Base-by-base conservation (phyloP, 2,797 vertebrate genomes). In the Miichthys miiuy region DNA sequence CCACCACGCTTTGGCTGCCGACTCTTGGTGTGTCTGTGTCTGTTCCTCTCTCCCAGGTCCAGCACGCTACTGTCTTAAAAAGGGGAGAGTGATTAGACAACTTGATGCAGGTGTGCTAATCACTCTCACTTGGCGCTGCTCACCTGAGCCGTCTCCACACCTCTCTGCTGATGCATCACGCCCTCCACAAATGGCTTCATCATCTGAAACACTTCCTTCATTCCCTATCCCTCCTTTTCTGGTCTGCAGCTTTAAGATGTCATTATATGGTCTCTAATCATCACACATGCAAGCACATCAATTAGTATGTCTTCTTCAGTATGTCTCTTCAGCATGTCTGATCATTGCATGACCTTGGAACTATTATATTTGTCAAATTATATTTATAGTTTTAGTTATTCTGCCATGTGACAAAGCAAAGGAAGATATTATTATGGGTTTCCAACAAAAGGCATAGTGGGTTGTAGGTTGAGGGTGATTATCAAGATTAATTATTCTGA, bases 231-330 rank as follows among this genome's bases (percentile, higher is more conserved):
- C 17, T 62, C 60, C 14, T 77, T 66, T 83, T n/a, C 77, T 64
- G 30, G 34, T 66, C 64, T 63, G 63, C 67, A 79, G 77, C 68
- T 83, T 75, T 46, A 80, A 64, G 30, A 79, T 44, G 52, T 71
- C 73, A 64, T 64, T 21, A 68, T 79, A 57, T 60, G 51, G 75
- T 84, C 68, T 79, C 72, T 84, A 73, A 83, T 83, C 66, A 79
- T 72, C 81, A 52, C 66, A 77, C 71, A 75, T 62, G 57, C 46
- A 57, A 44, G 0, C 68, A 70, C 74, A 86, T 85, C 57, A 70
- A 76, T 80, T 75, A 80, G 20, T 60, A 63, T 25, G 51, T 77
- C 62, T 72, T 70, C 34, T n/a, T n/a, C n/a, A n/a, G n/a, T n/a
- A n/a, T n/a, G n/a, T n/a, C n/a, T n/a, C n/a, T n/a, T n/a, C n/a